Percentiles rank a stretch among this genome's conserved stretches.
phyloP scores from a whole-genome alignment of 2,888 invertebrate genomes.

The Clostera curtula region DNA sequence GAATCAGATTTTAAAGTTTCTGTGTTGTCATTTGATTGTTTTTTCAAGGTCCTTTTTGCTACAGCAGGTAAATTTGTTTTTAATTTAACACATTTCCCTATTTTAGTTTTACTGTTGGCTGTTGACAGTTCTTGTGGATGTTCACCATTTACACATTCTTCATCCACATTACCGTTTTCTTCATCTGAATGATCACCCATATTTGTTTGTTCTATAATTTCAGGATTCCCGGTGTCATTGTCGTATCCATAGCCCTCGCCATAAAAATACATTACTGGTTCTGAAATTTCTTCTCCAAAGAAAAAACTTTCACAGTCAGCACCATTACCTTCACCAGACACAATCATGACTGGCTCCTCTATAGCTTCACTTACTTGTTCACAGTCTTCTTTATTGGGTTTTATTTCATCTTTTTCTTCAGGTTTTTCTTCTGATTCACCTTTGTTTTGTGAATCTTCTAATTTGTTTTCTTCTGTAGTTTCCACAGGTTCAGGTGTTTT shows the following conservation, averaged over 20 bases:
- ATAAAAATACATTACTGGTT: conserved; percentile 79
- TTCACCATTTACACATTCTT: conserved; percentile 58
- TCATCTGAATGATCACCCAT: conserved; percentile 39
- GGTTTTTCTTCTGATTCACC: conserved; percentile 11
- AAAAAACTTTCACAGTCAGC: conserved; percentile 76
- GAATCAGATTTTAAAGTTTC: conserved; percentile 51
- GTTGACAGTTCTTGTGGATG: conserved; percentile 33
- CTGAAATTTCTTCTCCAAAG: conserved; percentile 81
- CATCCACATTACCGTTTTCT: conserved; percentile 47
- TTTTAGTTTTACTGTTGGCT: conserved; percentile 41
- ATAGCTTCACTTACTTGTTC: conserved; percentile 76
- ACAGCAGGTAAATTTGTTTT: conserved; percentile 39
- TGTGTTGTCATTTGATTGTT: conserved; percentile 50
- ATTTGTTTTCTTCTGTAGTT: conserved; percentile 7
- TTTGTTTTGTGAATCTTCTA: conserved; percentile 9
- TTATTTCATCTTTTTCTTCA: conserved; percentile 24
- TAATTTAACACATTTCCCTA: conserved; percentile 45
- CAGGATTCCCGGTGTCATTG: conserved; percentile 83
- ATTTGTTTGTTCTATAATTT: conserved; percentile 39
- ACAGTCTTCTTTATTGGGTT: conserved; percentile 9
- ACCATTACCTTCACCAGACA: conserved; percentile 82
- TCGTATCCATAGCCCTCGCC: conserved; percentile 84
- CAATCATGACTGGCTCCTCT: conserved; percentile 82
- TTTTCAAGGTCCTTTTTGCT: conserved; percentile 53
- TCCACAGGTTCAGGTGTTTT: too few relatives aligned